Conservation (phyloP, 2,113 vertebrate species). For the Physeter macrocephalus region DNA sequence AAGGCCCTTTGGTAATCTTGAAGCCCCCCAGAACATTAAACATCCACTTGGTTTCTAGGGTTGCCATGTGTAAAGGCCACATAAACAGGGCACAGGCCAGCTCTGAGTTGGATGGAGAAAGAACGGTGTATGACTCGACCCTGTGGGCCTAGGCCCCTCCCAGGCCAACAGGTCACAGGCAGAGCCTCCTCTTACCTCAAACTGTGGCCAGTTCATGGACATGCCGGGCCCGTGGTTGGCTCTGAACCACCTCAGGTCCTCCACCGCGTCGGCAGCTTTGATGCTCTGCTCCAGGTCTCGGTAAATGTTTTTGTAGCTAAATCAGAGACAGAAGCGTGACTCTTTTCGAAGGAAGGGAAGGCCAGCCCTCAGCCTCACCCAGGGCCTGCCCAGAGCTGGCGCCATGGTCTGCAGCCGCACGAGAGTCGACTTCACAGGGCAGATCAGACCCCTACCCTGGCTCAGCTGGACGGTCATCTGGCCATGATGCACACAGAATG, state of each 20-base stretch:
- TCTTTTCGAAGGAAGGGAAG: neutral
- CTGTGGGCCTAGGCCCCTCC: neutral
- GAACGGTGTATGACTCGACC: fast-evolving
- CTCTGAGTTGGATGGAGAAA: neutral
- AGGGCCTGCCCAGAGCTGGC: neutral
- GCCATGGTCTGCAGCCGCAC: neutral
- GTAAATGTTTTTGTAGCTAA: conserved; percentile 92
- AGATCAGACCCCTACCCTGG: neutral
- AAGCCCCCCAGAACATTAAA: fast-evolving
- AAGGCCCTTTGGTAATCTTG: neutral
- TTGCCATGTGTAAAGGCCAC: neutral
- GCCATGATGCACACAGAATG: fast-evolving
- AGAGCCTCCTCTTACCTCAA: conserved; percentile 87
- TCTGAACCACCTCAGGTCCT: conserved; percentile 95
- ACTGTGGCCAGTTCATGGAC: conserved; percentile 99
- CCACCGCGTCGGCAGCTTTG: conserved; percentile 87
- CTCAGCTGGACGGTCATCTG: fast-evolving
- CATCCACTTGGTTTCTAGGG: neutral
- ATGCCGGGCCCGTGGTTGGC: conserved; percentile 94
- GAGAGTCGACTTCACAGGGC: fast-evolving
- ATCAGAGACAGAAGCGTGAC: neutral
- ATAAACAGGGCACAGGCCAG: neutral
- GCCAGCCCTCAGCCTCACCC: neutral
- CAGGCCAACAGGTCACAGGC: fast-evolving
- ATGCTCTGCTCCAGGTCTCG: conserved; percentile 92